Conservation (phyloP, 2,113 vertebrate genomes). For the Progne subis region DNA sequence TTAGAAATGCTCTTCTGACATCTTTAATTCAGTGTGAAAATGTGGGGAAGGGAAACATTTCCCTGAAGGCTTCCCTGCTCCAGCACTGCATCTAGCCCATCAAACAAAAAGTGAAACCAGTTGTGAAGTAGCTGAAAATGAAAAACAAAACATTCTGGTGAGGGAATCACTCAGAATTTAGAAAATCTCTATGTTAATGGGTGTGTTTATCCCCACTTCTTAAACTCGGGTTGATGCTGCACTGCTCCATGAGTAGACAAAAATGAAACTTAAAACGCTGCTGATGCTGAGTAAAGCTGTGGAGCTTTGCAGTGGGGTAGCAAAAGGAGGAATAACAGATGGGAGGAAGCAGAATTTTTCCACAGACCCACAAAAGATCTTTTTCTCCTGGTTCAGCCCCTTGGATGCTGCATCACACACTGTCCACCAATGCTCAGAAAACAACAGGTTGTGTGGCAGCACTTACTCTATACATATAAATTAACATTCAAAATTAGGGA, state of each 20-base stretch:
- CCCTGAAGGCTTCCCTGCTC: background rate
- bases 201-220: background rate
- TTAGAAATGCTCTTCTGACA: background rate
- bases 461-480: background rate
- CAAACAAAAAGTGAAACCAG: slow-evolving; percentile 39
- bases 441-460: background rate
- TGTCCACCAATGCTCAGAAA: background rate
- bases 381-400: background rate
- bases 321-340: background rate
- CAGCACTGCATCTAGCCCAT: background rate
- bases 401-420: rapidly evolving
- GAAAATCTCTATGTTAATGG: background rate
- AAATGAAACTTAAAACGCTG: rapidly evolving
- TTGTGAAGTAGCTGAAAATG: background rate
- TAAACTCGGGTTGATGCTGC: background rate
- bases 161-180: background rate
- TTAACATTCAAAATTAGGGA: background rate
- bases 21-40: background rate
- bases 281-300: background rate
- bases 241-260: background rate
- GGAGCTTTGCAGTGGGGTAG: background rate
- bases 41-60: background rate
- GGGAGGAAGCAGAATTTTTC: background rate
- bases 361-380: background rate
- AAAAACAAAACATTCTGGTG: background rate